Evolutionary conservation across 1,140 invertebrate species (phyloP).

Genomic region (Papilio polytes): DNA sequence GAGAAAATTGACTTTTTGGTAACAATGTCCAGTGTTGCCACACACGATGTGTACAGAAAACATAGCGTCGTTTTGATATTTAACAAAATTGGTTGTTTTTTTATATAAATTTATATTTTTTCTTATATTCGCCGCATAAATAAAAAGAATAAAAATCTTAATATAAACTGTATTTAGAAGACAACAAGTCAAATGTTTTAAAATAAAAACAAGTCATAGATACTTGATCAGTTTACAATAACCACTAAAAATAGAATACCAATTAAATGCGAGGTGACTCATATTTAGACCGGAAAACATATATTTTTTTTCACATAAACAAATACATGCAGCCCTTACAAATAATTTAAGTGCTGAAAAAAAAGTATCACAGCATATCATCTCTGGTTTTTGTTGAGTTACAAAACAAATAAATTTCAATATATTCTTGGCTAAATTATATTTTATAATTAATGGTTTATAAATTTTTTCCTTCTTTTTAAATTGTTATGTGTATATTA

Average conservation of each 20-base stretch:
- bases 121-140: constrained; percentile 19
- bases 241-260: constrained; percentile 46
- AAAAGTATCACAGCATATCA: neutral
- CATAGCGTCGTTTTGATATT: neutral
- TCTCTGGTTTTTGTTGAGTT: neutral
- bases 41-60: constrained; percentile 22
- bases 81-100: constrained; percentile 32
- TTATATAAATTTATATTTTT: constrained; percentile 23
- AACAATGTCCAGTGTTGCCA: constrained; percentile 53
- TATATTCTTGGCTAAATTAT: neutral
- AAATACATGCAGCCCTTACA: constrained; percentile 13
- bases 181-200: constrained; percentile 43
- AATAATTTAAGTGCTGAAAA: neutral
- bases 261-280: constrained; percentile 58
- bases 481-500: neutral
- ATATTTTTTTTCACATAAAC: constrained; percentile 5
- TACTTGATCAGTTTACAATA: constrained; percentile 41
- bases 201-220: constrained; percentile 46
- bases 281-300: constrained; percentile 37
- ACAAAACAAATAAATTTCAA: neutral
- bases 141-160: constrained; percentile 44
- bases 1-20: constrained; percentile 74
- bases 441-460: neutral
- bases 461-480: neutral
- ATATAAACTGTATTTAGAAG: constrained; percentile 34